Base-by-base conservation (phyloP, 2,888 invertebrate species). In the Reticulitermes lucifugus region DNA sequence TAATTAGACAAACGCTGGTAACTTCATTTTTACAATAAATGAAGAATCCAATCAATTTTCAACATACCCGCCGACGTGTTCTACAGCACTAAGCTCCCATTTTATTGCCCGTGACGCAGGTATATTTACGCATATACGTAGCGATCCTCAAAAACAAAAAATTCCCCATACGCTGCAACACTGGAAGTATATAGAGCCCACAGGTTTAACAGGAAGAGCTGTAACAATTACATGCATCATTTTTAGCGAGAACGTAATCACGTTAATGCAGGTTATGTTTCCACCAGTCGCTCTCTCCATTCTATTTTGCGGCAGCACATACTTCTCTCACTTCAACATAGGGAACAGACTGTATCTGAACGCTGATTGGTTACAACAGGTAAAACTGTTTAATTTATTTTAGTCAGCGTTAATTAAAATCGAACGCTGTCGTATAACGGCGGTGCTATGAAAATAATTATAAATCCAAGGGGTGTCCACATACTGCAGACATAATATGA, bases 171-270 rank as follows among this genome's bases (percentile, higher is more conserved):
- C 25, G 41, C 29, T 35, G 22, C 22, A 7, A 79, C 51, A 25
- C 1, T 4, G 29, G 29, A 79, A 22, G 41, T n/a, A 65, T 25
- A 46, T 55, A 73, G 41, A 55, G 46, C 9, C 10, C 46, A 12
- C 2, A 46, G 6, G 6, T 35, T 35, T 46, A 46, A 46, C 46
- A 12, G 46, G 46, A 46, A 46, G 46, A 51, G 73, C 35, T 35
- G 81, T 82, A 86, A 86, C 86, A 86, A 84, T 86, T 84, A 82
- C 82, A 86, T 41, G 84, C 80, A 84, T 86, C 84, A 86, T 81
- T 84, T 35, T 84, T 84, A 80, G 46, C 73, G 73, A 81, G 73
- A 43, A 80, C 84, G 71, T 81, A 81, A 84, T 81, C 81, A 83
- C 60, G 43, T 81, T 81, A 65, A 81, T 65, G 60, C 65, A 81